A percentile compares a stretch with the other conserved stretches of the same genome.
Conservation (phyloP, 2,797 vertebrate species). For the Leucoraja ocellata region DNA sequence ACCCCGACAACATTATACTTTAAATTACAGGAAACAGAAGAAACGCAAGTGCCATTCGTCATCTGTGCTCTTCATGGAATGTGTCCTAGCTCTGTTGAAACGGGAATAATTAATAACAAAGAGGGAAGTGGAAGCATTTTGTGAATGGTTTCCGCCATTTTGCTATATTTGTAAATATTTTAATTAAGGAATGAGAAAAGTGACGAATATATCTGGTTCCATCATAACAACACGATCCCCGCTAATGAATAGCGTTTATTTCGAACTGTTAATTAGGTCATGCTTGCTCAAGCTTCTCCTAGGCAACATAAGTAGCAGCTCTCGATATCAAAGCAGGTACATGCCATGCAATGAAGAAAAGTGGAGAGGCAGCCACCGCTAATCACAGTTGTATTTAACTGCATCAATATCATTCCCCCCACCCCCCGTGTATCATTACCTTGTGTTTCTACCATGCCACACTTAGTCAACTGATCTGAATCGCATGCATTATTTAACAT, state of each 20-base stretch:
- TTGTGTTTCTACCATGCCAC: neutral
- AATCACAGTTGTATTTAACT: neutral
- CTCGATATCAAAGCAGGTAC: neutral
- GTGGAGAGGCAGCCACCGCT: neutral
- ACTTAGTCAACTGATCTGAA: neutral
- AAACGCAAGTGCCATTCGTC: neutral
- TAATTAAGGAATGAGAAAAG: slow-evolving; percentile 8
- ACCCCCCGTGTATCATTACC: neutral
- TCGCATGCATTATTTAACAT: slow-evolving; percentile 30
- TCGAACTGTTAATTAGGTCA: slow-evolving; percentile 62
- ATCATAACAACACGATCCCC: slow-evolving; percentile 48
- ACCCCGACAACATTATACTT: neutral
- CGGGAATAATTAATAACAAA: neutral
- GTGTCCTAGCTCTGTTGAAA: neutral
- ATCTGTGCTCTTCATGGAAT: neutral
- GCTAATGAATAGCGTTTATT: slow-evolving; percentile 43
- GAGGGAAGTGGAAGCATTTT: neutral
- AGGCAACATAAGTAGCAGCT: slow-evolving; percentile 46
- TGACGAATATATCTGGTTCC: neutral
- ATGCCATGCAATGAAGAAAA: neutral
- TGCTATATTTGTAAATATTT: neutral
- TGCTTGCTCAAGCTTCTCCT: slow-evolving; percentile 53
- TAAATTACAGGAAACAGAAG: neutral
- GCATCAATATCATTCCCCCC: neutral
- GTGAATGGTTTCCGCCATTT: neutral